phyloP scores from a whole-genome alignment of 2,888 invertebrate species.

The Tineola bisselliella region DNA sequence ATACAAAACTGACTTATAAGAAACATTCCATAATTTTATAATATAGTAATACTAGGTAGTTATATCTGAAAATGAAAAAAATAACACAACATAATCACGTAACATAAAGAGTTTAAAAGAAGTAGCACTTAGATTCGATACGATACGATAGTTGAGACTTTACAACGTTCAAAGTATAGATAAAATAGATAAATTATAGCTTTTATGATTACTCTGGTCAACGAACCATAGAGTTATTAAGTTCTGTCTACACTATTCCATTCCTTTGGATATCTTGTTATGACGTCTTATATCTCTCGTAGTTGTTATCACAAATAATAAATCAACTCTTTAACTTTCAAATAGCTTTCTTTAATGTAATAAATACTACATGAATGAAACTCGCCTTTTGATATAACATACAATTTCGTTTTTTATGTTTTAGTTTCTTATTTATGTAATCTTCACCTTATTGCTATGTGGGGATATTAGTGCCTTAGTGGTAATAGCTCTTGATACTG shows the following conservation, averaged over 20 bases:
- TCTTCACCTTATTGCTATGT: background rate
- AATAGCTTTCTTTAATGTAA: no score
- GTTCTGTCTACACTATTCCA: background rate
- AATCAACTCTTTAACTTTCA: background rate
- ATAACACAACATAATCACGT: no score
- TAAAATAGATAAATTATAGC: constrained; percentile 5
- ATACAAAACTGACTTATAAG: no score
- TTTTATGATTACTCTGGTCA: constrained; percentile 1
- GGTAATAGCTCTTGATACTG: background rate
- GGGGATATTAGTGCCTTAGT: background rate
- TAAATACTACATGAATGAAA: no score
- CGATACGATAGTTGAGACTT: background rate
- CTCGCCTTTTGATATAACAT: no score
- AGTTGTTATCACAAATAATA: background rate
- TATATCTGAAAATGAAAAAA: no score
- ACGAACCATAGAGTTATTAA: background rate
- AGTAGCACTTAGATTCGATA: background rate
- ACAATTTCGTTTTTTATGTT: no score
- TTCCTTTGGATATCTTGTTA: background rate
- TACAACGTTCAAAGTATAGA: background rate
- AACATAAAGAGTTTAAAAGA: background rate
- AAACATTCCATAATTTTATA: no score
- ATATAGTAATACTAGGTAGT: no score
- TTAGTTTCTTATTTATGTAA: background rate
- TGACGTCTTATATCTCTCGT: no score